phyloP scores from a whole-genome alignment of 2,888 invertebrate genomes.

The Ptycholaimellus sp. region DNA sequence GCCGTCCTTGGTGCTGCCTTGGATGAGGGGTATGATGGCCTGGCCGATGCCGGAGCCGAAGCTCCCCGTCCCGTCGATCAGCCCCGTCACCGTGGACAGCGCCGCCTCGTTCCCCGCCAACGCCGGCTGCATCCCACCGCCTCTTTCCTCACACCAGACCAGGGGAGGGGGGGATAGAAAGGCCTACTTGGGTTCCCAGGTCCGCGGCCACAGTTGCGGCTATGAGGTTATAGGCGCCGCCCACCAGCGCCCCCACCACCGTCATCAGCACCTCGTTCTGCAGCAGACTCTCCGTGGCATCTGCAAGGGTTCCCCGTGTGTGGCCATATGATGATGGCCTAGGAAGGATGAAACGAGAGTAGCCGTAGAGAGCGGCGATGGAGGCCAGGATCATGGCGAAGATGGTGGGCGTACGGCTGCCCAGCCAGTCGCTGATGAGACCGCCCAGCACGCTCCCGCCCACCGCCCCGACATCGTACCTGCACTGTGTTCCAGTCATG shows the following conservation, averaged over 20 bases:
- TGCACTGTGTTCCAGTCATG: too few relatives aligned
- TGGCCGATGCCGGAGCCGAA: conserved; percentile 33
- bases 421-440: conserved; percentile 18
- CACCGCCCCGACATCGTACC: conserved; percentile 34
- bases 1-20: conserved; percentile 20
- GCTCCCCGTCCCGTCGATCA: conserved; percentile 33
- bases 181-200: conserved; percentile 29
- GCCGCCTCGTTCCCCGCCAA: conserved; percentile 29
- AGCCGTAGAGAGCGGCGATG: conserved; percentile 15
- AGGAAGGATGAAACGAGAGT: conserved; percentile 10
- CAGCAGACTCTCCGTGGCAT: conserved; percentile 7
- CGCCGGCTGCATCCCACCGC: too few relatives aligned
- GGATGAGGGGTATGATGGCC: conserved; percentile 27
- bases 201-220: conserved; percentile 33
- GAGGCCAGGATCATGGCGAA: conserved; percentile 18
- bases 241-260: conserved; percentile 30
- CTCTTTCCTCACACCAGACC: too few relatives aligned
- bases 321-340: not conserved
- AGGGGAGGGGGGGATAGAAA: too few relatives aligned
- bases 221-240: conserved; percentile 31
- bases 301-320: too few relatives aligned
- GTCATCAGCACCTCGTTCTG: conserved; percentile 29
- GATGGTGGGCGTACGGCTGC: conserved; percentile 19
- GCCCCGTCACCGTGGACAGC: conserved; percentile 32
- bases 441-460: conserved; percentile 25